Evolutionary conservation across 2,888 invertebrate species (phyloP), one percentile per base, ranked within the genome.

Genomic region (Axea sp.): DNA sequence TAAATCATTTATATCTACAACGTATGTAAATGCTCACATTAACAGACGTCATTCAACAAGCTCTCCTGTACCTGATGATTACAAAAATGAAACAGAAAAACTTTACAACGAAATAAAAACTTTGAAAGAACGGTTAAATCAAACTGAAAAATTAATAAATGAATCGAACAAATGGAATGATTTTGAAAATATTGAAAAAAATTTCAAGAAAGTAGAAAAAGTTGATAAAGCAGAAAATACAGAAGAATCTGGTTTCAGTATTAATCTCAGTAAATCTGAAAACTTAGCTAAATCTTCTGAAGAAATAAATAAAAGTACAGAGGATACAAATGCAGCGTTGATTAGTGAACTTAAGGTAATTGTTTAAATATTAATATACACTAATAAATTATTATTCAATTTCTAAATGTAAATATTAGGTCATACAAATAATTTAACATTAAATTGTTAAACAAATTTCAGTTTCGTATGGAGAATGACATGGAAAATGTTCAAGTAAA

Each of bases 1-100:
- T n/a, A 93, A 93, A 87, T 90, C 91, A 4, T 93, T 93, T 82
- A 86, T 92, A 41, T 91, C 92, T 72, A 90, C 92, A 79, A 89
- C 91, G 60, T 93, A 91, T 83, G 88, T 92, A 65, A 89, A 89
- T 82, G 90, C 92, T 35, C 93, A 93, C 80, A 86, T 92, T 37
- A 88, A 89, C 72, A 89, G 93, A 76, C 88, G 93, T 19, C 93
- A 93, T 83, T 80, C 87, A 0, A 81, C 82, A 31, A 73, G 76
- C 7, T 80, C 84, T 19, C 83, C 83, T 12, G 79, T 81, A 30
- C 87, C 86, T 17, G 85, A 89, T 24, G 89, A 89, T 47, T 89
- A 88, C 35, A 83, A 89, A 75, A 89, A 88, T 5, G 92, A 92
- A 82, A 91, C 92, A 1, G 90, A 91, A 31, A 92, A 91, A 83